A percentile compares a stretch with the other conserved stretches of the same genome.
Conservation (phyloP, 2,797 vertebrate genomes). For the Eospalax fontanierii region DNA sequence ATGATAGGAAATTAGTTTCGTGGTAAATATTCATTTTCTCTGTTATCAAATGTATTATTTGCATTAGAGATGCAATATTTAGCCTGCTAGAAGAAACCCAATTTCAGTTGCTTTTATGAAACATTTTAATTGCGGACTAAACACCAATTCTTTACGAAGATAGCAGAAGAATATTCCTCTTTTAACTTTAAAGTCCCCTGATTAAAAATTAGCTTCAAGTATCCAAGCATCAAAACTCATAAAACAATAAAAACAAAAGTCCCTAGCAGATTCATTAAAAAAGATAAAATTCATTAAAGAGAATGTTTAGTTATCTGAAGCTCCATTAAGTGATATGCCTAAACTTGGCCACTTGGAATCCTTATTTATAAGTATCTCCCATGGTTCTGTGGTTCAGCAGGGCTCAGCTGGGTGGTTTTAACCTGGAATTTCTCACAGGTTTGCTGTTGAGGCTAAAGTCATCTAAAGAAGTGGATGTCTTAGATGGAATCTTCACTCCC, state of each 20-base stretch:
- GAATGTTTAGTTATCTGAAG: background rate
- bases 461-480: background rate
- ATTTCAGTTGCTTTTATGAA: constrained; percentile 74
- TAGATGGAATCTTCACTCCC: background rate
- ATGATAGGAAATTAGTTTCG: constrained; percentile 78
- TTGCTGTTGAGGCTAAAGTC: background rate
- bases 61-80: constrained; percentile 59
- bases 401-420: constrained; percentile 30
- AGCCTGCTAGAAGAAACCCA: constrained; percentile 87
- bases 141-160: constrained; percentile 43
- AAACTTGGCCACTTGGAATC: constrained; percentile 27
- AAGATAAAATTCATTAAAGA: constrained; percentile 70
- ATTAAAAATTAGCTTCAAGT: constrained; percentile 59
- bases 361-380: background rate
- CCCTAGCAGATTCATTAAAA: constrained; percentile 47
- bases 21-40: constrained; percentile 79
- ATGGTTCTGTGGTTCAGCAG: background rate
- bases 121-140: constrained; percentile 81
- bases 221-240: constrained; percentile 55
- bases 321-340: background rate
- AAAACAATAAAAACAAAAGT: background rate
- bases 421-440: constrained; percentile 22
- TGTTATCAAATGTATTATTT: constrained; percentile 74
- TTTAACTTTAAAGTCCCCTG: constrained; percentile 19
- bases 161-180: constrained; percentile 18